Evolutionary conservation across 2,888 invertebrate genomes (phyloP).

Genomic region (Apamea monoglypha): DNA sequence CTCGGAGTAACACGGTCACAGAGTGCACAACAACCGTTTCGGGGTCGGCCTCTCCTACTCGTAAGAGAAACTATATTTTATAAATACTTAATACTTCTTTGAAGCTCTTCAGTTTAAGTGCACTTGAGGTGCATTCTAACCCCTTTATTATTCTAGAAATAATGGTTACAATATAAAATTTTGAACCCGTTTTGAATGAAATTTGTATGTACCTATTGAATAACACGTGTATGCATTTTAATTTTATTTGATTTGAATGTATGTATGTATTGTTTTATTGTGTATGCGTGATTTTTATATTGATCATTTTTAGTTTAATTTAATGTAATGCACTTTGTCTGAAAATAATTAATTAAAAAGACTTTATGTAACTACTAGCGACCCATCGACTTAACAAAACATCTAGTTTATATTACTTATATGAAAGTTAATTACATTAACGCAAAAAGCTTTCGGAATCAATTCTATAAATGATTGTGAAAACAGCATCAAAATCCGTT

Average conservation of each 20-base stretch:
- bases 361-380: background rate
- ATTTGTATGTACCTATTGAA: too few species aligned
- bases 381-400: background rate
- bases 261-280: too few species aligned
- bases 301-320: too few species aligned
- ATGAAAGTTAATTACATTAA: too few species aligned
- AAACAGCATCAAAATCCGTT: background rate
- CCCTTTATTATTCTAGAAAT: background rate
- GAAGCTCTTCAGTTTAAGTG: background rate
- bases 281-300: too few species aligned
- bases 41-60: constrained; percentile 59
- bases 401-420: background rate
- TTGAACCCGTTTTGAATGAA: too few species aligned
- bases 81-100: constrained; percentile 20
- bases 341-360: too few species aligned
- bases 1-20: constrained; percentile 61
- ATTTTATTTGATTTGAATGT: background rate
- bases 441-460: background rate
- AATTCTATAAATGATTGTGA: background rate
- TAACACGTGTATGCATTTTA: too few species aligned
- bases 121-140: background rate
- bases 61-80: constrained; percentile 33
- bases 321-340: too few species aligned
- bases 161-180: background rate
- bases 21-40: constrained; percentile 73